phyloP scores from a whole-genome alignment of 2,113 vertebrate genomes.

The Procavia capensis region DNA sequence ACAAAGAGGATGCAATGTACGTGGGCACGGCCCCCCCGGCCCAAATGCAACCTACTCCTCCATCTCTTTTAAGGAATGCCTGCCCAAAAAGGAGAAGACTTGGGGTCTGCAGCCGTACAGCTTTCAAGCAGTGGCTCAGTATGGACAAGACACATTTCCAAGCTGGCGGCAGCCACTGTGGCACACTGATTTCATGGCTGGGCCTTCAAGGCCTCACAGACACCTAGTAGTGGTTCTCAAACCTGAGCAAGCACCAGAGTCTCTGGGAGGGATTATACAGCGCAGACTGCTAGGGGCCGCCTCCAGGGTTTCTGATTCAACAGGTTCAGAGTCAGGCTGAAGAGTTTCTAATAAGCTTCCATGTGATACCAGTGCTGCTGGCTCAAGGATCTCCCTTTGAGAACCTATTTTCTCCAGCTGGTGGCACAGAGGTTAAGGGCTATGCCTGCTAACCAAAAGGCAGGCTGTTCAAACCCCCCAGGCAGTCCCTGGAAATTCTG shows the following conservation, averaged over 20 bases:
- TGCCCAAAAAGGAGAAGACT: not conserved
- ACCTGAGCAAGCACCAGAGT: not conserved
- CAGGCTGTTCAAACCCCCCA: no score
- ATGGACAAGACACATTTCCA: not conserved
- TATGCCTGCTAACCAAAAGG: no score
- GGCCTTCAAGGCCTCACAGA: not conserved
- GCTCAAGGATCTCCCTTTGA: not conserved
- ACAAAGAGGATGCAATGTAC: not conserved
- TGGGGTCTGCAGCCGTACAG: not conserved
- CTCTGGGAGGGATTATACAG: not conserved
- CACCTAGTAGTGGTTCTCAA: not conserved
- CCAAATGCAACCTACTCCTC: conserved; percentile 20
- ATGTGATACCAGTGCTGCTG: not conserved
- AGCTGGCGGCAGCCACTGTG: not conserved
- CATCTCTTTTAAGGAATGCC: not conserved
- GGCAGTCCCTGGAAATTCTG: no score
- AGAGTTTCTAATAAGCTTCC: not conserved
- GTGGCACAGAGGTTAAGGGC: no score
- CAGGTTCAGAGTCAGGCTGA: not conserved
- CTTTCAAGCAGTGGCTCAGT: not conserved
- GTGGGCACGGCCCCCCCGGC: not conserved
- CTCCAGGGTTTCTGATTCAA: not conserved
- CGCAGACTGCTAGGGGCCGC: not conserved
- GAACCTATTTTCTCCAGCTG: not conserved
- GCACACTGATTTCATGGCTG: not conserved